phyloP scores from a whole-genome alignment of 1,140 invertebrate genomes.

The Rhopalosiphum padi region DNA sequence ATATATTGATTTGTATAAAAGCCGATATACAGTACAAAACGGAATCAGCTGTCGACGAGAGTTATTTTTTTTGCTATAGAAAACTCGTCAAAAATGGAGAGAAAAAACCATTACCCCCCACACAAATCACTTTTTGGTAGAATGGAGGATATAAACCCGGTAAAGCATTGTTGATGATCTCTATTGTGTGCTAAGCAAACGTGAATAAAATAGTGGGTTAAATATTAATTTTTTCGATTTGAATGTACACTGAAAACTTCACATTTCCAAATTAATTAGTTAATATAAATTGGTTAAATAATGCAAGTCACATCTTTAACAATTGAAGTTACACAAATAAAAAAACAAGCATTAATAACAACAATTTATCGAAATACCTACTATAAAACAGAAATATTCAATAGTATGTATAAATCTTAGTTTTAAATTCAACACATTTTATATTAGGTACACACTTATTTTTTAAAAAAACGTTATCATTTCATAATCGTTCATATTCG shows the following conservation, averaged over 20 bases:
- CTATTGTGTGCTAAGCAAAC: constrained; percentile 34
- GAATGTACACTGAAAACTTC: background rate
- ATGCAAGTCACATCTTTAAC: background rate
- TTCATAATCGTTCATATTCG: background rate
- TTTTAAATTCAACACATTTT: background rate
- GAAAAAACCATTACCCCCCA: background rate
- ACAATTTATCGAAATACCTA: background rate
- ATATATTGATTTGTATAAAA: constrained; percentile 42
- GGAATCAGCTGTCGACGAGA: constrained; percentile 52
- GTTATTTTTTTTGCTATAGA: constrained; percentile 51
- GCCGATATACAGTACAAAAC: constrained; percentile 39
- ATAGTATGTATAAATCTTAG: background rate
- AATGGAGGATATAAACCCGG: background rate
- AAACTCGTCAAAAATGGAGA: constrained; percentile 43
- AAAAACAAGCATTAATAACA: background rate
- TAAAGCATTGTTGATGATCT: constrained; percentile 41
- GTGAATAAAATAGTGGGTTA: constrained; percentile 29
- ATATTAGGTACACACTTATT: background rate
- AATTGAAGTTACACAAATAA: background rate
- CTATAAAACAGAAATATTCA: background rate
- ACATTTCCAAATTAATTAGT: constrained; percentile 2
- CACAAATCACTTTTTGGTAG: constrained; percentile 53
- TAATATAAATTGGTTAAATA: constrained; percentile 15
- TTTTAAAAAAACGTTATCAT: no score
- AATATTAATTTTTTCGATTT: constrained; percentile 18